These are phyloP conservation scores for Pseudorectes ferrugineus DNA, from an alignment of 2,113 vertebrate species.

Conservation along the genomic window DNA sequence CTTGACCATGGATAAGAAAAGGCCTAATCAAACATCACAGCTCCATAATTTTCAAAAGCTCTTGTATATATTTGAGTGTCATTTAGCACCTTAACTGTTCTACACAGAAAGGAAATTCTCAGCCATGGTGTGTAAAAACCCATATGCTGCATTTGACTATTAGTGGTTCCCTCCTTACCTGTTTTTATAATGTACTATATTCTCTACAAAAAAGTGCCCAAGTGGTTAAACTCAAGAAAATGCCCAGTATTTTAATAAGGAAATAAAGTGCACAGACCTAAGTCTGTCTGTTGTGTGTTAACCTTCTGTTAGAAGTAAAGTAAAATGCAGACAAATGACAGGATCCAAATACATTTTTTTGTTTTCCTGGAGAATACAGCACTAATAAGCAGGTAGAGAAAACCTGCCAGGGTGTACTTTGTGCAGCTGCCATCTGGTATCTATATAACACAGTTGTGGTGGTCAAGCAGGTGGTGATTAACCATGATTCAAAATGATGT, in stretches of 20 bases:
- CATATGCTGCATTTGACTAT: neutral
- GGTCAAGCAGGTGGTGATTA: conserved; percentile 31
- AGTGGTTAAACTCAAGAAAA: neutral
- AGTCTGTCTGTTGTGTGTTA: neutral
- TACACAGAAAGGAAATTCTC: neutral
- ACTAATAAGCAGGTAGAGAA: neutral
- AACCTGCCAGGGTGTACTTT: neutral
- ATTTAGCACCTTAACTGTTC: neutral
- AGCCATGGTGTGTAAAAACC: neutral
- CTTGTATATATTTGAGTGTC: neutral
- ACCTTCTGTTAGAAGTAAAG: neutral
- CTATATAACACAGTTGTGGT: neutral
- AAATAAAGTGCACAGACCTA: neutral
- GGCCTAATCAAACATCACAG: neutral
- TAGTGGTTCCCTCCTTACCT: rapidly evolving
- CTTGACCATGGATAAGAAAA: neutral
- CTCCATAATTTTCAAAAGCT: neutral
- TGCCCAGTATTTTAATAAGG: neutral
- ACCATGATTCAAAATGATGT: neutral
- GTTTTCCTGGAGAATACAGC: neutral
- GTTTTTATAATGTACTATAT: neutral
- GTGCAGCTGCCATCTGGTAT: neutral
- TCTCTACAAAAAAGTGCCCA: neutral
- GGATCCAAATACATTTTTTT: neutral
- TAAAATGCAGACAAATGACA: neutral